Base-by-base conservation (phyloP, 2,113 vertebrate species). In the Candoia aspera region DNA sequence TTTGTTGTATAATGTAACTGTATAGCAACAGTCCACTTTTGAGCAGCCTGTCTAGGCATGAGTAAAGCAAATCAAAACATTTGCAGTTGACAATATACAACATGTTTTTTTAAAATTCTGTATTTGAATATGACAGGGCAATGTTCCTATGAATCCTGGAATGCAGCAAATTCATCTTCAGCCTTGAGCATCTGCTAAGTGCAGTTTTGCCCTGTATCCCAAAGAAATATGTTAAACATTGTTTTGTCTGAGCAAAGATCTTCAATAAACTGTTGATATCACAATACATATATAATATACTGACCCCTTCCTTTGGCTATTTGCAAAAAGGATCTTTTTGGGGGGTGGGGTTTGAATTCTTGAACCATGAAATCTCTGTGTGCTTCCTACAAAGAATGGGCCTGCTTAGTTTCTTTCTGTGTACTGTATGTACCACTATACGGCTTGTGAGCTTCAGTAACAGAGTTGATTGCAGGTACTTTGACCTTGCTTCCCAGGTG, bases 1-100 rank as follows among this genome's bases (percentile, higher is more conserved):
- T 33, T 1, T 42, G n/a, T 55, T 53, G 87, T 49, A 49, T 5
- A 90, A 94, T 88, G 12, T 29, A 62, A 84, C 92, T 94, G 64
- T 13, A 86, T 73, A 85, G 9, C 9, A 58, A 87, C 86, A 9
- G 58, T 73, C 54, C 88, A 42, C 1, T 87, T 53, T 0, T 86
- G 19, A 17, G 0, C 23, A 57, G 55, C 53, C 9, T 90, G 86
- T 89, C 53, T 90, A 46, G 55, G 90, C 23, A 60, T 29, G 37
- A 3, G 53, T 54, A 92, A 92, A 93, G 13, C 58, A 55, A 90
- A 26, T 68, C 26, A 53, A 62, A 79, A 54, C 64, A 92, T 49
- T 26, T 83, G 4, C 42, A 23, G 86, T 12, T 37, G 46, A 42
- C 33, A 21, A 88, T 91, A 84, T 23, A 21, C 37, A 24, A 42